phyloP scores from a whole-genome alignment of 2,888 invertebrate species.

The Aspidiotus destructor region DNA sequence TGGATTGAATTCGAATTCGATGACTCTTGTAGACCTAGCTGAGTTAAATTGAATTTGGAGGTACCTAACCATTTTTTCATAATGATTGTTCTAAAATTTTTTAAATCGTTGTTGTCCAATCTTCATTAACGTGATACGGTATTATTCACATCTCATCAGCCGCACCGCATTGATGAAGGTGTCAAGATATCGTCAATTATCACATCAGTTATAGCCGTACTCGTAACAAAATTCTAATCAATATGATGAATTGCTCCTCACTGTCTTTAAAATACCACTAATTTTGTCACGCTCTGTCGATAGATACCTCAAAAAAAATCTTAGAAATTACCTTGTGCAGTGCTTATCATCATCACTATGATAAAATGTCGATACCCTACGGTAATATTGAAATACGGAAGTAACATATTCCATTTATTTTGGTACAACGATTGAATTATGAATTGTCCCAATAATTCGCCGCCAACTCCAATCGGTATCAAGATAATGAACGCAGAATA shows the following conservation, averaged over 20 bases:
- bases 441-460: slow-evolving; percentile 26
- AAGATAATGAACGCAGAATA: slow-evolving; percentile 22
- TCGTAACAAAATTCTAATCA: background rate
- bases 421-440: slow-evolving; percentile 21
- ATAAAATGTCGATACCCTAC: slow-evolving; percentile 27
- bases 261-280: background rate
- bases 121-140: too few relatives aligned
- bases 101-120: too few relatives aligned
- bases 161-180: too few relatives aligned
- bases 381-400: slow-evolving; percentile 9
- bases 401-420: slow-evolving; percentile 16
- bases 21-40: too few relatives aligned
- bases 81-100: too few relatives aligned
- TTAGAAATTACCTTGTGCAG: slow-evolving; percentile 10
- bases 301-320: background rate
- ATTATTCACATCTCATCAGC: too few relatives aligned
- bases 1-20: too few relatives aligned
- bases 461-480: slow-evolving; percentile 24
- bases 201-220: background rate
- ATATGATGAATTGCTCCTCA: background rate
- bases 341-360: slow-evolving; percentile 17
- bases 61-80: too few relatives aligned
- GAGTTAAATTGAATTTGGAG: too few relatives aligned
- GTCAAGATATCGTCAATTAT: too few relatives aligned
- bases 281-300: too few relatives aligned